These are phyloP conservation scores for Griposia aprilina DNA, from an alignment of 2,888 invertebrate species.

Conservation along the genomic window DNA sequence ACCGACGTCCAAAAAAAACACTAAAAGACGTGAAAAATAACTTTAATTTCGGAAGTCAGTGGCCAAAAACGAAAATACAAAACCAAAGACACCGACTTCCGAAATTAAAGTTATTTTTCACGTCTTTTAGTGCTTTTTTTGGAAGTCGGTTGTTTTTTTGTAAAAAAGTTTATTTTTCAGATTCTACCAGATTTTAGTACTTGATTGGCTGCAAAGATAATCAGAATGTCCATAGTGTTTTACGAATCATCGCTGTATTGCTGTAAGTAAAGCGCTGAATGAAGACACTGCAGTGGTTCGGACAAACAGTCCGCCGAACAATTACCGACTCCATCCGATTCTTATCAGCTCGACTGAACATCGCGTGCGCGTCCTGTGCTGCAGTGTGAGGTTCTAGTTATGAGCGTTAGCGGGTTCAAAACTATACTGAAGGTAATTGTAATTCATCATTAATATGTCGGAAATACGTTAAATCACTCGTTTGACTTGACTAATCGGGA, in stretches of 20 bases:
- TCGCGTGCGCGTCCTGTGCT: slow-evolving; percentile 51
- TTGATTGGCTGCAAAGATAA: neutral
- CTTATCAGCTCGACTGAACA: slow-evolving; percentile 46
- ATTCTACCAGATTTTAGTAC: neutral
- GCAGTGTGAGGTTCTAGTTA: slow-evolving; percentile 11
- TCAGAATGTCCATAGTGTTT: neutral
- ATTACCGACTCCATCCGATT: slow-evolving; percentile 50
- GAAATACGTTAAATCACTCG: too few relatives aligned
- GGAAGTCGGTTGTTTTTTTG: too few relatives aligned
- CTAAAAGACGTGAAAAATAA: too few relatives aligned
- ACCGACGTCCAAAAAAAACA: too few relatives aligned
- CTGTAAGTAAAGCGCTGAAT: slow-evolving; percentile 24
- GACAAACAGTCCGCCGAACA: slow-evolving; percentile 29
- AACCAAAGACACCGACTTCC: too few relatives aligned
- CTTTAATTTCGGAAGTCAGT: too few relatives aligned
- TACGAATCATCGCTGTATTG: neutral
- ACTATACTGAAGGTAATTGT: neutral
- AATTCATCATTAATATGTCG: too few relatives aligned
- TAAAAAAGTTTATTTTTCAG: too few relatives aligned
- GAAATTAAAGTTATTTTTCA: too few relatives aligned
- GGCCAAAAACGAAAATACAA: too few relatives aligned
- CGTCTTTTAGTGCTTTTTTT: too few relatives aligned
- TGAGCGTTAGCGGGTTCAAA: neutral
- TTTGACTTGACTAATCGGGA: too few relatives aligned
- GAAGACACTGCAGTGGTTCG: slow-evolving; percentile 54